Base-by-base conservation (phyloP, 2,113 vertebrate species). In the Danionella cerebrum region DNA sequence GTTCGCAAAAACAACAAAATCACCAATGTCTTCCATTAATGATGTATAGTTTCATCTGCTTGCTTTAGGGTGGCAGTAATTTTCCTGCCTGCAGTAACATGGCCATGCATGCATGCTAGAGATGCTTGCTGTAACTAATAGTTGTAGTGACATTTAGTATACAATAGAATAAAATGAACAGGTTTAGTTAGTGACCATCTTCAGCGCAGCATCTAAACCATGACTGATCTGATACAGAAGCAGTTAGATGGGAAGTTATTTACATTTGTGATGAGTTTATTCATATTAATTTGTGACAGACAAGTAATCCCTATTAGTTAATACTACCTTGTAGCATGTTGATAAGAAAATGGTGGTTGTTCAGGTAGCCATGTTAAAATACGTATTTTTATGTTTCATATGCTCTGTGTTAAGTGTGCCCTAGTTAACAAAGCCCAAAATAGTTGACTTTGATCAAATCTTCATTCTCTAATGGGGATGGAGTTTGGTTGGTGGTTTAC, bases 1-100 rank as follows among this genome's bases (percentile, higher is more conserved):
- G 94, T 98, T 97, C 91, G 90, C 66, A 70, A 95, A 92, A 97
- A 93, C 96, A 98, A 96, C 95, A 98, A 97, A 96, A 98, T 98
- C 94, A 98, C 95, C 94, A 96, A 96, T 92, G 96, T 98, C 95
- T 98, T 98, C 95, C 96, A 98, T 98, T 97, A 92, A 90, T 98
- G 90, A 94, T 93, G 94, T 97, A 98, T 97, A 97, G 94, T 93
- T 92, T 93, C 91, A 95, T 93, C 89, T 91, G 91, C 92, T 93
- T 93, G 81, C 64, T 82, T 91, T 93, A 82, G 13, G 79, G 90
- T 93, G 96, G 92, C 87, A 83, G 91, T 90, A 82, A 85, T 88
- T 63, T 88, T 93, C 91, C 90, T 94, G 91, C 90, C 90, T 79
- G 79, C 78, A 88, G 90, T 82, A 85, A 91, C 87, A 89, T 90